These are phyloP conservation scores for Physeter macrocephalus DNA, from an alignment of 2,113 vertebrate species.

Conservation along the genomic window DNA sequence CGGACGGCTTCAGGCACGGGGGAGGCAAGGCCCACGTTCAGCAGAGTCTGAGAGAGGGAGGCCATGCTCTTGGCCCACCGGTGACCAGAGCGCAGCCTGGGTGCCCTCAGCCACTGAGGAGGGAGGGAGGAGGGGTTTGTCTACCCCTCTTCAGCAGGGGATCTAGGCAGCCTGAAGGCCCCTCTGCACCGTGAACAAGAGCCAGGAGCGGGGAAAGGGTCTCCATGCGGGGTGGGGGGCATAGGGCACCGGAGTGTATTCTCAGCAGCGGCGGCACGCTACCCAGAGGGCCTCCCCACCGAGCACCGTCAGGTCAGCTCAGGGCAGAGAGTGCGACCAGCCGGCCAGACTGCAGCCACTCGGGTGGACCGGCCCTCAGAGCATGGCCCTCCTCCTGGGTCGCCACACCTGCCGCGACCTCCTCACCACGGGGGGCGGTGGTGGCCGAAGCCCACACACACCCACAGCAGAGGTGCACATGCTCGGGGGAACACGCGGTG, in stretches of 20 bases:
- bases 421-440: neutral
- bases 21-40: neutral
- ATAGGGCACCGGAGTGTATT: too few relatives aligned
- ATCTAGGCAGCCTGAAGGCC: neutral
- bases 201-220: neutral
- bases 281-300: neutral
- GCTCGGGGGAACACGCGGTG: neutral
- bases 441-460: neutral
- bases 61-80: neutral
- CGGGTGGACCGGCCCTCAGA: neutral
- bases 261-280: neutral
- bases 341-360: neutral
- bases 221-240: accelerated
- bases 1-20: neutral
- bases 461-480: accelerated
- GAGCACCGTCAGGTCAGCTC: neutral
- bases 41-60: neutral
- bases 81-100: neutral
- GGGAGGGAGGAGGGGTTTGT: neutral
- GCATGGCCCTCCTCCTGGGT: neutral
- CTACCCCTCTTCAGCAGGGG: neutral
- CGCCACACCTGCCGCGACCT: neutral
- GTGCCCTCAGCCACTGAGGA: neutral
- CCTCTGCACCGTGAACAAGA: neutral
- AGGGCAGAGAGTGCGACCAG: neutral